Percentiles rank a stretch among this genome's conserved stretches.
These are phyloP conservation scores for Todiramphus chloris DNA, from an alignment of 2,113 vertebrate species.

Conservation along the genomic window DNA sequence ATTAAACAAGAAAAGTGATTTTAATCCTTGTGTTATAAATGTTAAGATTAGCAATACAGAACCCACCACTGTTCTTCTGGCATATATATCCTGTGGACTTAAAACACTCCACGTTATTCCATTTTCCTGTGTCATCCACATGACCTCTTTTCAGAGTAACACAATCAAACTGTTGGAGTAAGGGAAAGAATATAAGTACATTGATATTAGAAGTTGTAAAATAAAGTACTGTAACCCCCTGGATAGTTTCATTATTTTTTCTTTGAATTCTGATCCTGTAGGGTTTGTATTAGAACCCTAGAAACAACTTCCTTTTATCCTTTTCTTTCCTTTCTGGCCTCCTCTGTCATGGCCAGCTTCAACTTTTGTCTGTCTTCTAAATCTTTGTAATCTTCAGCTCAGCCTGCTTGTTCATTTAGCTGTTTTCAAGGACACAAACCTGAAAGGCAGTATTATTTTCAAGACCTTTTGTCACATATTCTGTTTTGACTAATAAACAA, in stretches of 20 bases:
- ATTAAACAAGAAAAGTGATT: not conserved
- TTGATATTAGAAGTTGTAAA: not conserved
- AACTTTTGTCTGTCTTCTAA: not conserved
- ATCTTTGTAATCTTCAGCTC: not conserved
- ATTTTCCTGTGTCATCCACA: slow-evolving; percentile 24
- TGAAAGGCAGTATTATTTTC: not conserved
- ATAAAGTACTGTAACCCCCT: not conserved
- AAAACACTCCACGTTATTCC: not conserved
- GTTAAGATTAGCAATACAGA: not conserved
- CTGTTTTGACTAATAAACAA: not conserved
- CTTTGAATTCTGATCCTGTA: not conserved
- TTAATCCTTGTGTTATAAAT: not conserved
- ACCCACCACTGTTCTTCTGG: slow-evolving; percentile 47
- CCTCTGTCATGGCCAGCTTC: not conserved
- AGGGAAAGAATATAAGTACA: not conserved
- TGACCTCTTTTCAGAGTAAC: slow-evolving; percentile 34
- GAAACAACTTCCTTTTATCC: not conserved
- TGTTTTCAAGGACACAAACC: not conserved
- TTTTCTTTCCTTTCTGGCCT: not conserved
- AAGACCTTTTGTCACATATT: not conserved
- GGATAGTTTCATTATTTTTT: not conserved
- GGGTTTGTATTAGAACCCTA: not conserved
- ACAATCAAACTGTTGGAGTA: slow-evolving; percentile 35
- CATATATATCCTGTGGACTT: not conserved
- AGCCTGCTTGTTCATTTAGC: not conserved